Conservation (phyloP, 2,888 invertebrate species). For the Malthinus seriepunctatus region DNA sequence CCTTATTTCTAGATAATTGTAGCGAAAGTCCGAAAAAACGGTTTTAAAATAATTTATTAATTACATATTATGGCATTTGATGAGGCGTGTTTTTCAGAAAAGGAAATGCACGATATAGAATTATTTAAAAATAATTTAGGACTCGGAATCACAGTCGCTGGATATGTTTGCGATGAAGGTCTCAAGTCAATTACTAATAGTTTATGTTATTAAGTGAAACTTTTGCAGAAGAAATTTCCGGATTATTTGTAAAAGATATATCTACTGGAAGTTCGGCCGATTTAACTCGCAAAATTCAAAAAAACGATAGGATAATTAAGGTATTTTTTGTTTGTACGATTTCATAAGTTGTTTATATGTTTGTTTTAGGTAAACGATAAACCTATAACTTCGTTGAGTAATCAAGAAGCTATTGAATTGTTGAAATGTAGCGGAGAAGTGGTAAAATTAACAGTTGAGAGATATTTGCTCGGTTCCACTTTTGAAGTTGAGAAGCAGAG, state of each 20-base stretch:
- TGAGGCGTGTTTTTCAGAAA: constrained; percentile 73
- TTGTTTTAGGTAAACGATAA: constrained; percentile 74
- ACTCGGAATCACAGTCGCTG: constrained; percentile 93
- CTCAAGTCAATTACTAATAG: constrained; percentile 6
- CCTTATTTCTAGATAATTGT: constrained; percentile 4
- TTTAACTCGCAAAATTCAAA: constrained; percentile 84
- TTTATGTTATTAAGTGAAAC: constrained; percentile 17
- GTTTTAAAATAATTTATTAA: not conserved
- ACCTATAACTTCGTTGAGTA: constrained; percentile 88
- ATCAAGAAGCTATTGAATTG: constrained; percentile 91
- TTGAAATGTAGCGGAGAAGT: constrained; percentile 79
- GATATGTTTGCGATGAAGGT: constrained; percentile 95
- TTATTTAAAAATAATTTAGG: constrained; percentile 91
- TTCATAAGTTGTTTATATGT: not conserved
- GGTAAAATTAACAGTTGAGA: constrained; percentile 70
- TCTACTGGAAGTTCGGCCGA: constrained; percentile 97
- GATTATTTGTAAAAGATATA: constrained; percentile 98
- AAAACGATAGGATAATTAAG: constrained; percentile 97
- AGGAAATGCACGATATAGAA: constrained; percentile 88
- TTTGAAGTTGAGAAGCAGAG: constrained; percentile 82
- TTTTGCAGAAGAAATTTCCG: constrained; percentile 90
- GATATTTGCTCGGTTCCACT: constrained; percentile 86
- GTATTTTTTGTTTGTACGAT: constrained; percentile 41
- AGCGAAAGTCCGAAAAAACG: not conserved
- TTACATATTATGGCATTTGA: constrained; percentile 10